Percentiles rank a stretch among this genome's conserved stretches.
These are phyloP conservation scores for Microlaimidae sp. DNA, from an alignment of 2,888 invertebrate genomes.

Conservation along the genomic window DNA sequence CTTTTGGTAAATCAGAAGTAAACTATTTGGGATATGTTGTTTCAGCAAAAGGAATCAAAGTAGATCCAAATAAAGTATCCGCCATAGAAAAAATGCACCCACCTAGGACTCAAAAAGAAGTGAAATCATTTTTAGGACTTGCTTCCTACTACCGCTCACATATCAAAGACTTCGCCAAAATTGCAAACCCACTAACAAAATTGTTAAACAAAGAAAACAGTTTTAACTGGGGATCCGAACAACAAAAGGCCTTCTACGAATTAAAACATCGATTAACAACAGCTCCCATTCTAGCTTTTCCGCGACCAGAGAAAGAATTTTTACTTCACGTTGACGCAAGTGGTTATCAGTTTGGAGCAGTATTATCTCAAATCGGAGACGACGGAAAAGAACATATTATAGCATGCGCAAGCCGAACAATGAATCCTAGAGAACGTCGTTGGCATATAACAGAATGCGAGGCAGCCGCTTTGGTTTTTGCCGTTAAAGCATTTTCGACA, in stretches of 20 bases:
- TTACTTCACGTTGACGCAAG: background rate
- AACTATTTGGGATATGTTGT: background rate
- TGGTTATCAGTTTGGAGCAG: background rate
- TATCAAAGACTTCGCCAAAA: background rate
- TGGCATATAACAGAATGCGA: too few relatives aligned
- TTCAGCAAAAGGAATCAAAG: background rate
- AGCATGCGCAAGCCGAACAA: too few relatives aligned
- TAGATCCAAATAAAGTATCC: background rate
- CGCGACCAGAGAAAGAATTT: background rate
- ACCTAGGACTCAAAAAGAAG: background rate
- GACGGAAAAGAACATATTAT: background rate
- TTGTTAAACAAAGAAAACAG: background rate
- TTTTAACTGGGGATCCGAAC: background rate
- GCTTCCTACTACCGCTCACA: background rate
- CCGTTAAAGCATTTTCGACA: too few relatives aligned
- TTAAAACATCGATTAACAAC: background rate
- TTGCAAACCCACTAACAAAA: background rate
- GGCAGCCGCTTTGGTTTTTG: too few relatives aligned
- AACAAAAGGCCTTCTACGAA: background rate
- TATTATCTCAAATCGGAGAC: background rate
- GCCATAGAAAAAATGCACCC: background rate
- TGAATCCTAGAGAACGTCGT: too few relatives aligned
- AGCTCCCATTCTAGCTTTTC: background rate
- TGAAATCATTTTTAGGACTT: background rate
- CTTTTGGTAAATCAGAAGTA: background rate